Conservation (phyloP, 2,113 vertebrate genomes). For the Ptychochromis oligacanthus region DNA sequence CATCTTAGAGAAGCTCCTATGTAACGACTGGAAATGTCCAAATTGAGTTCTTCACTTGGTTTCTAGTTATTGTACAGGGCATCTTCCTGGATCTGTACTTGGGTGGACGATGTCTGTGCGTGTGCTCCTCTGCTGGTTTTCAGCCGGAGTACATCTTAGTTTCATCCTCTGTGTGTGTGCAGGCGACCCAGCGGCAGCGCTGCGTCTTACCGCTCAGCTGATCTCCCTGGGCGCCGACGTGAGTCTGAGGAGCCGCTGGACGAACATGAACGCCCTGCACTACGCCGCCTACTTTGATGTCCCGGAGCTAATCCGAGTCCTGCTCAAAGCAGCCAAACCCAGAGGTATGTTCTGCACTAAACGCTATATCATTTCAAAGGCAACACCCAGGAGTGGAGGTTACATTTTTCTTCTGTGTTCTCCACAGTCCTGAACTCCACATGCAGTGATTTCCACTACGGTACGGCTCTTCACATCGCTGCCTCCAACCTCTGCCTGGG, state of each 20-base stretch:
- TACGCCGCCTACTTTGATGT: conserved; percentile 94
- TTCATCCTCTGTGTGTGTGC: background rate
- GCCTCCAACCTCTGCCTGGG: conserved; percentile 94
- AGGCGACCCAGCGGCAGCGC: conserved; percentile 89
- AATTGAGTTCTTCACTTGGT: background rate
- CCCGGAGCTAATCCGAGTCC: conserved; percentile 87
- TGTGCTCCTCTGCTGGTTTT: background rate
- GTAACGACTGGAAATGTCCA: background rate
- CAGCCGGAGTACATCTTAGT: background rate
- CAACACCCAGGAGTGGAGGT: background rate
- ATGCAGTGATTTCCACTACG: conserved; percentile 91
- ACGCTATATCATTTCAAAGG: background rate
- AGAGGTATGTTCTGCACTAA: conserved; percentile 75
- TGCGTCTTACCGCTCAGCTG: conserved; percentile 87
- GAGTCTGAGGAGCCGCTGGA: conserved; percentile 92
- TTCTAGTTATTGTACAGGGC: background rate
- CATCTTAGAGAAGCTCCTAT: background rate
- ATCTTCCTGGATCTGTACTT: background rate
- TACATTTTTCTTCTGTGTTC: background rate
- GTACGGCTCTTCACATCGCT: conserved; percentile 91
- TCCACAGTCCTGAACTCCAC: conserved; percentile 89
- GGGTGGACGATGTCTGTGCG: background rate
- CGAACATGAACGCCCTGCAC: conserved; percentile 94
- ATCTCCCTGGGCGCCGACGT: conserved; percentile 87
- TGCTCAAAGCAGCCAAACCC: conserved; percentile 86